Evolutionary conservation across 2,797 vertebrate genomes (phyloP), one percentile per base, ranked within the genome.

Genomic region (Champsocephalus esox): DNA sequence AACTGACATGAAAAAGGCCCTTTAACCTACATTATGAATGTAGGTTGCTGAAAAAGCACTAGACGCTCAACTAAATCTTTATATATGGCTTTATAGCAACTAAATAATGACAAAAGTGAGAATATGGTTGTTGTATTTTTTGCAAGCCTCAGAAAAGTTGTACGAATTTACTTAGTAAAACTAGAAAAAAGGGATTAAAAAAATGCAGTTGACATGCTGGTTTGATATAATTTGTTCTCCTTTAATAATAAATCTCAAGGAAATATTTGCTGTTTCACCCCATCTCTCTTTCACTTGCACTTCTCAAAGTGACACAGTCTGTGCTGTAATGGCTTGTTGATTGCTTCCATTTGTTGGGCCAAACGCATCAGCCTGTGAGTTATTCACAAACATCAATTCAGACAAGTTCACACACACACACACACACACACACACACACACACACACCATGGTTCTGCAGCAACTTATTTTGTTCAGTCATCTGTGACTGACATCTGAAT

Each of bases 341-440:
- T 92, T 91, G 87, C 82, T 75, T 86, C 82, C 82, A 87, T 88
- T 91, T 91, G 77, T 85, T 80, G 60, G 73, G 73, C 80, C 51
- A 84, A 85, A 88, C 75, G 73, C 79, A 59, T 82, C 84, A 55
- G 72, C 70, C 72, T 79, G 73, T 75, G 67, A 77, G 63, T 66
- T 79, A 76, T 79, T 83, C 71, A 75, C 82, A 69, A 70, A 82
- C 66, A 58, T 72, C 38, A 45, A 49, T 66, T 57, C 49, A 46
- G 38, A 76, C 70, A 73, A 62, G 56, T 70, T 43, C 52, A 54
- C 69, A 34, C 70, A 57, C 74, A 43, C 44, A 14, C 54, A 38
- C 28, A 57, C 52, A 51, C 24, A 66, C 50, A 19, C 69, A 10
- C 51, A 19, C 57, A 60, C 61, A 70, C 57, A 54, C 58, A 12